A percentile compares a stretch with the other conserved stretches of the same genome.
phyloP scores from a whole-genome alignment of 2,888 invertebrate species.

The Smittia aterrima region DNA sequence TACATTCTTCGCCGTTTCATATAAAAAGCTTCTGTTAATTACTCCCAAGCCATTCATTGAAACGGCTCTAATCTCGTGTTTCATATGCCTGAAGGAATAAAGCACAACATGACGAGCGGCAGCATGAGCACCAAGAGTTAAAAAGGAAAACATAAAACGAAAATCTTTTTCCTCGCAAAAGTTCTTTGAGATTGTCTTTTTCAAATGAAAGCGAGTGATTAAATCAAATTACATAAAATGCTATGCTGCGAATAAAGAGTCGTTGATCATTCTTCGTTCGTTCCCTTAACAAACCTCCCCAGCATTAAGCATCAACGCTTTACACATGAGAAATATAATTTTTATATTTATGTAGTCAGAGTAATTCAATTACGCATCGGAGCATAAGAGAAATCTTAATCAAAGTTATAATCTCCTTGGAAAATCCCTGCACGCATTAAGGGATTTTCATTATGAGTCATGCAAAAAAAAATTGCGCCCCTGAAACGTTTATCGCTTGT shows the following conservation, averaged over 20 bases:
- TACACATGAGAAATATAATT: neutral
- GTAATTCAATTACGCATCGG: constrained; percentile 2
- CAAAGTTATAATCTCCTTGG: neutral
- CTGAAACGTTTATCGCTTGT: no score
- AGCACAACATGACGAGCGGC: neutral
- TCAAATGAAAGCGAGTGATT: neutral
- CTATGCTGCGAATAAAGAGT: neutral
- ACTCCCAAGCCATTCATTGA: constrained; percentile 33
- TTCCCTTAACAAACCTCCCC: no score
- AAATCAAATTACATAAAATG: constrained; percentile 36
- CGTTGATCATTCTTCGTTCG: no score
- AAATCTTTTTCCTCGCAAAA: neutral
- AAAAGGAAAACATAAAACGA: neutral
- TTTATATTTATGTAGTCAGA: neutral
- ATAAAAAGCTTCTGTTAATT: constrained; percentile 36
- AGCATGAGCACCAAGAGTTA: neutral
- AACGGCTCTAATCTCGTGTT: constrained; percentile 3
- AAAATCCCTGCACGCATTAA: neutral
- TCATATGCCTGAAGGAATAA: neutral
- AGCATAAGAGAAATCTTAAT: constrained; percentile 5
- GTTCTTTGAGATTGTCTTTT: neutral
- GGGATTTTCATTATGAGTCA: constrained; percentile 12
- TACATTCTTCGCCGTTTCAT: neutral
- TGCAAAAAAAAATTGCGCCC: neutral
- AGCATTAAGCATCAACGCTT: no score